These are phyloP conservation scores for Microcebus tavaratra DNA, from an alignment of 2,113 vertebrate species.

Conservation along the genomic window DNA sequence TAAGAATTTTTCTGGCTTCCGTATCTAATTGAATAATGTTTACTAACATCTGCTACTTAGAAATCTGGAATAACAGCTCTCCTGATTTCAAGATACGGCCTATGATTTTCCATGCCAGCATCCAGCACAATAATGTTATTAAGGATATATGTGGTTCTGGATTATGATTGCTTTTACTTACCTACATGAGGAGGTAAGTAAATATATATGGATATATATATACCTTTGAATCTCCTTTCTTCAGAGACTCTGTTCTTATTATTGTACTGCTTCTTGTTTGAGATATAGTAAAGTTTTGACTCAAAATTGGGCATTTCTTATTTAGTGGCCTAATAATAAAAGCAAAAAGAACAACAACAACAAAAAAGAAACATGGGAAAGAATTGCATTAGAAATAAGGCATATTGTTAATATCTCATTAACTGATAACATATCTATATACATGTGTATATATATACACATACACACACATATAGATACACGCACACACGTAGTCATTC, in stretches of 20 bases:
- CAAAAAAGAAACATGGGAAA: background rate
- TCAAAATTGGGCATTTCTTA: too few species aligned
- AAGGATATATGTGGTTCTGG: background rate
- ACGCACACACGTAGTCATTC: background rate
- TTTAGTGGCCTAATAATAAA: background rate
- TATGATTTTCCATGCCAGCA: background rate
- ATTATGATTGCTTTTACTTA: background rate
- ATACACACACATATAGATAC: background rate
- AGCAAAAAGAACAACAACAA: background rate
- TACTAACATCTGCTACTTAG: background rate
- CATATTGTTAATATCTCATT: background rate
- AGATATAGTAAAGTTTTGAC: too few species aligned
- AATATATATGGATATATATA: background rate
- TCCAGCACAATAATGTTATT: background rate
- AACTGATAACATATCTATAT: background rate
- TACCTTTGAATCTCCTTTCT: too few species aligned
- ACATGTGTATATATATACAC: background rate
- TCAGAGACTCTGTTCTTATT: too few species aligned
- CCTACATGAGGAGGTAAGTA: background rate
- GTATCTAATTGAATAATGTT: background rate
- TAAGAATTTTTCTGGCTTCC: background rate
- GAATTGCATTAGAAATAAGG: background rate
- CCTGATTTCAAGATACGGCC: background rate
- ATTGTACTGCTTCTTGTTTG: background rate
- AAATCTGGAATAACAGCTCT: background rate